A percentile compares a stretch with the other conserved stretches of the same genome.
Conservation (phyloP, 2,888 invertebrate genomes). For the Apeira syringaria region DNA sequence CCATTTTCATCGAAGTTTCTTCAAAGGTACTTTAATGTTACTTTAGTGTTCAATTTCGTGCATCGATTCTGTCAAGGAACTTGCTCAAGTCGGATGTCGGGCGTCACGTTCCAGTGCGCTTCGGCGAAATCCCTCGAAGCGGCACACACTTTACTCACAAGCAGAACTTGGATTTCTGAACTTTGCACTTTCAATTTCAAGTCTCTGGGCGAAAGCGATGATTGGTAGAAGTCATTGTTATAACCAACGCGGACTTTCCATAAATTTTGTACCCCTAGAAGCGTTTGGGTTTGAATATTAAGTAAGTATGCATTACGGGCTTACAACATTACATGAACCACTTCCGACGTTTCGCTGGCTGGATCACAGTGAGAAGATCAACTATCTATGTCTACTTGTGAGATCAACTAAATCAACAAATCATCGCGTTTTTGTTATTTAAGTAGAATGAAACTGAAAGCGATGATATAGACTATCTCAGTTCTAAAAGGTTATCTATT, state of each 20-base stretch:
- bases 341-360: too few relatives aligned
- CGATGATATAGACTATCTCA: constrained; percentile 2
- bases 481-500: constrained; percentile 11
- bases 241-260: constrained; percentile 12
- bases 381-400: constrained; percentile 12
- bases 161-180: constrained; percentile 43
- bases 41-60: constrained; percentile 19
- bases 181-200: constrained; percentile 55
- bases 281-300: too few relatives aligned
- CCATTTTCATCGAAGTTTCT: constrained; percentile 1
- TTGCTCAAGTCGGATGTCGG: constrained; percentile 60
- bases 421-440: constrained; percentile 5
- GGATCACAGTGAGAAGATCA: constrained; percentile 2
- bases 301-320: too few relatives aligned
- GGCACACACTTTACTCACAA: constrained; percentile 39
- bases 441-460: constrained; percentile 5
- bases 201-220: constrained; percentile 23
- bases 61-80: constrained; percentile 46
- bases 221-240: constrained; percentile 26
- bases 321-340: too few relatives aligned
- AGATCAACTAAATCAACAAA: too few relatives aligned
- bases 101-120: constrained; percentile 63
- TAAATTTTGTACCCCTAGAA: constrained; percentile 25
- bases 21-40: constrained; percentile 5
- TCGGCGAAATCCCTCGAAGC: constrained; percentile 54